Conservation (phyloP, 2,797 vertebrate species). For the Arnoldichthys spilopterus region DNA sequence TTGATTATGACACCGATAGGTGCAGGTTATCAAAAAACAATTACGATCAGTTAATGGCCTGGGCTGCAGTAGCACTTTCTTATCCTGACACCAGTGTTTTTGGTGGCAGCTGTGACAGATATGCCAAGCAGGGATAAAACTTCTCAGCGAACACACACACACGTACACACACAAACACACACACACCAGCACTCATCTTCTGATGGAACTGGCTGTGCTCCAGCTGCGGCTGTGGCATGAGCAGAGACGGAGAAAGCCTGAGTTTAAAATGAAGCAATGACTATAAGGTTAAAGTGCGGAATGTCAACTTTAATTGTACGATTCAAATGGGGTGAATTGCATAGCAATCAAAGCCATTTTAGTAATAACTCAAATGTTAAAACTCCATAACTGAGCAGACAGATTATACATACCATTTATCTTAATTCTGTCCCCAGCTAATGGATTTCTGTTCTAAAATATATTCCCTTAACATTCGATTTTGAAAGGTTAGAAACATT, state of each 20-base stretch:
- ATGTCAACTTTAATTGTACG: not conserved
- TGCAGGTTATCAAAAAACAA: constrained; percentile 23
- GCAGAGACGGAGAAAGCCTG: not conserved
- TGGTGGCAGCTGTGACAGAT: constrained; percentile 48
- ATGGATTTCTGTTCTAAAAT: no score
- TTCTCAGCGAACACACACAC: constrained; percentile 9
- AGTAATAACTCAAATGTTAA: no score
- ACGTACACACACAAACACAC: constrained; percentile 14
- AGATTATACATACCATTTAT: no score
- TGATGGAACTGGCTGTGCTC: constrained; percentile 34
- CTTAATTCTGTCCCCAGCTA: no score
- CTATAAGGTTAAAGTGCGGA: constrained; percentile 28
- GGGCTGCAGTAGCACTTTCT: constrained; percentile 22
- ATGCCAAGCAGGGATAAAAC: constrained; percentile 52
- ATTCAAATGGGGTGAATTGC: no score
- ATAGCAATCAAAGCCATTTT: no score
- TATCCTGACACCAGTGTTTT: constrained; percentile 29
- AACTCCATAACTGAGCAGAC: no score
- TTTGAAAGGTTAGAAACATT: no score
- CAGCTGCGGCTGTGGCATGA: constrained; percentile 39
- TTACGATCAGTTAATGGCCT: constrained; percentile 58
- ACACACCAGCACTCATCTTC: not conserved
- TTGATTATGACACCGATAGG: not conserved
- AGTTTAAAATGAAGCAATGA: constrained; percentile 30
- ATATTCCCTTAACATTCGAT: no score